phyloP scores from a whole-genome alignment of 2,888 invertebrate genomes.

The Prosopocoilus inquinatus region DNA sequence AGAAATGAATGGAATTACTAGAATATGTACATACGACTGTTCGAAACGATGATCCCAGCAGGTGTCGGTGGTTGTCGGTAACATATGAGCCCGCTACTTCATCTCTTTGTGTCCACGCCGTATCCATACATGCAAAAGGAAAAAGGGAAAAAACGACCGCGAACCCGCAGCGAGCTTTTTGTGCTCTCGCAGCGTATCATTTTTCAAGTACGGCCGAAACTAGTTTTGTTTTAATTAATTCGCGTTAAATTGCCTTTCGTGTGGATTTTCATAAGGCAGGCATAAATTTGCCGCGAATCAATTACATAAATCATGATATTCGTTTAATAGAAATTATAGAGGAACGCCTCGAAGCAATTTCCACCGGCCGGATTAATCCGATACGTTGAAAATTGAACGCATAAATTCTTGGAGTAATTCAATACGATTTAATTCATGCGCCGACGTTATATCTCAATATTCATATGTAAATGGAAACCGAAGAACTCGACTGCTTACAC shows the following conservation, averaged over 20 bases:
- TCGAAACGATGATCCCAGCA: constrained; percentile 16
- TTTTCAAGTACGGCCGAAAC: too few relatives aligned
- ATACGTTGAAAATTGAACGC: not conserved
- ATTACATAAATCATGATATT: not conserved
- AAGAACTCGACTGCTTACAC: too few relatives aligned
- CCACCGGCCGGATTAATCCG: not conserved
- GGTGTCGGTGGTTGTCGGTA: constrained; percentile 15
- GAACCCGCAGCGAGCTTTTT: too few relatives aligned
- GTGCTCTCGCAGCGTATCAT: too few relatives aligned
- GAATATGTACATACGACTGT: constrained; percentile 12
- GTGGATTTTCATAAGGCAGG: too few relatives aligned
- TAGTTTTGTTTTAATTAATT: too few relatives aligned
- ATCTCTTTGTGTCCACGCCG: constrained; percentile 9
- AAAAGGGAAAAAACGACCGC: too few relatives aligned
- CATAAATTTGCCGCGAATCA: not conserved
- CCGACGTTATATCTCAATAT: constrained; percentile 3
- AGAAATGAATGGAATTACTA: constrained; percentile 18
- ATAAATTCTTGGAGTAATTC: not conserved
- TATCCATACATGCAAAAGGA: too few relatives aligned
- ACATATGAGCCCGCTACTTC: constrained; percentile 16
- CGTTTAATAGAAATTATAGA: constrained; percentile 3
- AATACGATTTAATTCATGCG: constrained; percentile 3
- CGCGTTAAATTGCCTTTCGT: too few relatives aligned
- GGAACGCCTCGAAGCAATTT: not conserved
- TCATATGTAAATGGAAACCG: not conserved